phyloP scores from a whole-genome alignment of 2,888 invertebrate species.

The Ormia ochracea region DNA sequence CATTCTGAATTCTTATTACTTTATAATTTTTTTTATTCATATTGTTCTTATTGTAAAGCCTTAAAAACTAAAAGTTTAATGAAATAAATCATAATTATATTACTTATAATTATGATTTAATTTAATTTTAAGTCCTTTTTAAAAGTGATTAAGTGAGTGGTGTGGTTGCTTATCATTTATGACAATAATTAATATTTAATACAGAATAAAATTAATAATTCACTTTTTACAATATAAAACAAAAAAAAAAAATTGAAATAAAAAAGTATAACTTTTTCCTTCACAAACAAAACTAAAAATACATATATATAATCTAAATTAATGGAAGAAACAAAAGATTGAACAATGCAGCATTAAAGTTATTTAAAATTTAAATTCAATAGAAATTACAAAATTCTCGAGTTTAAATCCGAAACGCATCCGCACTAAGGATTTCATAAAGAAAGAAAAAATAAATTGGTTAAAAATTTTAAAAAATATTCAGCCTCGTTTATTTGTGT shows the following conservation, averaged over 20 bases:
- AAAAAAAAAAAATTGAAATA: slow-evolving; percentile 32
- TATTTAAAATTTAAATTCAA: background rate
- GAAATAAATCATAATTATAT: slow-evolving; percentile 38
- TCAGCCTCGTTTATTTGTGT: background rate
- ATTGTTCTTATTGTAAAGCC: slow-evolving; percentile 39
- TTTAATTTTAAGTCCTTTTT: slow-evolving; percentile 14
- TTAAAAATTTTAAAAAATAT: background rate
- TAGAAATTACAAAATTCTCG: background rate
- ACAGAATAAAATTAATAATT: slow-evolving; percentile 54
- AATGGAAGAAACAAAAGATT: background rate
- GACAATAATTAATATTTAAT: slow-evolving; percentile 58
- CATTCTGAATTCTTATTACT: background rate
- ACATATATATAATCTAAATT: background rate
- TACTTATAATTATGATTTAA: background rate
- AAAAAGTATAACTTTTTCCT: background rate
- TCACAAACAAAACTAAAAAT: slow-evolving; percentile 5
- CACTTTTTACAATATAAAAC: slow-evolving; percentile 54
- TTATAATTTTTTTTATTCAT: slow-evolving; percentile 7
- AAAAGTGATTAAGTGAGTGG: slow-evolving; percentile 39
- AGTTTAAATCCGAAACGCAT: background rate
- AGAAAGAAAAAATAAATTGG: background rate
- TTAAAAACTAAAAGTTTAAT: slow-evolving; percentile 38
- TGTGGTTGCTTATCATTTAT: slow-evolving; percentile 4
- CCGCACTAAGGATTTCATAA: background rate
- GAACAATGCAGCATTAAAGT: too few relatives aligned